Evolutionary conservation across 2,113 vertebrate genomes (phyloP).

Genomic region (Catharus fuscescens): DNA sequence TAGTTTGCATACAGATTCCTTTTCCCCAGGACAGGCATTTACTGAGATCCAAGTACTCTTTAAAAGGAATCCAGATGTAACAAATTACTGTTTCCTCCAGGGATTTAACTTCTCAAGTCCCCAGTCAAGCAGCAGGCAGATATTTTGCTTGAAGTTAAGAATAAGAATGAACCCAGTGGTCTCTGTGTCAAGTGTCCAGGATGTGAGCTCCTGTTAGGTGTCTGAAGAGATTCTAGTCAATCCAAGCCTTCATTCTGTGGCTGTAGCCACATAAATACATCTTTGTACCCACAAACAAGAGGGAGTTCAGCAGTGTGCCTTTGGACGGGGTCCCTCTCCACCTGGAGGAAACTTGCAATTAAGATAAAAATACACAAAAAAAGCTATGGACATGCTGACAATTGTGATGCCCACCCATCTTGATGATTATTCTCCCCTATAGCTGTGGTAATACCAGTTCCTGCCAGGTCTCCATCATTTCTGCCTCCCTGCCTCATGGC

Average conservation of each 20-base stretch:
- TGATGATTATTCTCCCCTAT: neutral
- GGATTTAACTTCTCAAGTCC: neutral
- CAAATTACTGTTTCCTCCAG: neutral
- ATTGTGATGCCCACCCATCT: neutral
- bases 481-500: neutral
- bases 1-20: neutral
- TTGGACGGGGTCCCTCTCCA: neutral
- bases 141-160: neutral
- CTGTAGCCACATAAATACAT: neutral
- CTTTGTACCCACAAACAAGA: neutral
- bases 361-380: neutral
- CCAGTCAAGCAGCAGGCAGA: neutral
- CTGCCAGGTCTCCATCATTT: neutral
- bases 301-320: neutral
- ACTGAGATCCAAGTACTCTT: neutral
- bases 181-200: neutral
- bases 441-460: neutral
- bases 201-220: neutral
- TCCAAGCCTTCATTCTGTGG: neutral
- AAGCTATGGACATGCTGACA: neutral
- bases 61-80: slow-evolving; percentile 4
- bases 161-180: neutral
- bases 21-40: slow-evolving; percentile 15
- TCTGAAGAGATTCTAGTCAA: neutral
- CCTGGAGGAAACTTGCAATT: neutral